phyloP scores from a whole-genome alignment of 2,113 vertebrate genomes.

The Crocuta crocuta region DNA sequence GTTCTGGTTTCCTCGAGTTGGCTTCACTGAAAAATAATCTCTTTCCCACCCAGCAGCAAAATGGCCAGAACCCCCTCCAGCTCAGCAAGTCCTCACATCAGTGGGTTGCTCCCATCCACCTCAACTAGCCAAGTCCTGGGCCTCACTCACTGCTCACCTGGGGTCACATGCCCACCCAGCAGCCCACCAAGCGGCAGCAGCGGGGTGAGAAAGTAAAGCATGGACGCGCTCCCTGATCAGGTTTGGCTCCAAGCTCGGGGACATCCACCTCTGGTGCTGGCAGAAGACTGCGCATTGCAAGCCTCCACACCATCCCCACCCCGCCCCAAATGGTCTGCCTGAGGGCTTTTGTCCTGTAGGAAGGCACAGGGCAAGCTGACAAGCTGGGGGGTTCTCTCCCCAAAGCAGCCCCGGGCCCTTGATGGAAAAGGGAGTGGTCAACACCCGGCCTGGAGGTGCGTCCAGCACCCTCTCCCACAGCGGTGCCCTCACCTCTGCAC shows the following conservation, averaged over 20 bases:
- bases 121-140: neutral
- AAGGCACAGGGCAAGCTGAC: fast-evolving
- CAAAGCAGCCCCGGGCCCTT: neutral
- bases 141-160: fast-evolving
- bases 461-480: neutral
- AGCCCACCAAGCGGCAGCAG: neutral
- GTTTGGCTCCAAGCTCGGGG: neutral
- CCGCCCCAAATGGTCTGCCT: neutral
- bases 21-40: neutral
- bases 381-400: neutral
- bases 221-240: fast-evolving
- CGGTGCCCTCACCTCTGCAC: fast-evolving
- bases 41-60: neutral
- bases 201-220: fast-evolving
- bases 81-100: neutral
- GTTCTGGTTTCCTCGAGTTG: neutral
- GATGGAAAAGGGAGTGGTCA: neutral
- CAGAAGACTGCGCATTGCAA: fast-evolving
- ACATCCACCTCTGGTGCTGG: neutral
- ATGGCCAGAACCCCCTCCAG: neutral
- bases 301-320: fast-evolving
- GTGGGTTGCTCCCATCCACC: neutral
- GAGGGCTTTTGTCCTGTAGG: neutral
- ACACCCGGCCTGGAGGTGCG: fast-evolving
- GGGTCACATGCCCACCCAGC: neutral